Percentiles rank a stretch among this genome's conserved stretches.
phyloP scores from a whole-genome alignment of 92 coral and sea anemone species.

The Diadumene lineata region DNA sequence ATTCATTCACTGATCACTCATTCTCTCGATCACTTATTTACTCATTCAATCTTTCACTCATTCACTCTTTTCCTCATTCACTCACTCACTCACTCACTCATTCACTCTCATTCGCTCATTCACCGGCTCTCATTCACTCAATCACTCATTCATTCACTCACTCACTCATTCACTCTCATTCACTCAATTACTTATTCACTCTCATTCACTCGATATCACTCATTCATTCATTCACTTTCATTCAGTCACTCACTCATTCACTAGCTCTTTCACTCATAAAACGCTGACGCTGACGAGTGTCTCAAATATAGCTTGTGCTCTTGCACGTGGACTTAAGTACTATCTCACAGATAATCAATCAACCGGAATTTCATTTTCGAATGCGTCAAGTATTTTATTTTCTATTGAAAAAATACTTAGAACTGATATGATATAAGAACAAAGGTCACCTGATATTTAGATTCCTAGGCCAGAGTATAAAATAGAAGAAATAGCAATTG shows the following conservation, averaged over 20 bases:
- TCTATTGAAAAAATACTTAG: neutral
- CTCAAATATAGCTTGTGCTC: no score
- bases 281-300: no score
- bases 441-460: no score
- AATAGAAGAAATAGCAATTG: no score
- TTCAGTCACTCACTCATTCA: neutral
- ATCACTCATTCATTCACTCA: neutral
- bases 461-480: no score
- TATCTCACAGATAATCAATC: no score
- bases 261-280: no score
- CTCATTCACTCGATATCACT: neutral
- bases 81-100: neutral
- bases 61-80: neutral
- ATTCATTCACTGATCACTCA: no score
- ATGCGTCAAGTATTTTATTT: neutral
- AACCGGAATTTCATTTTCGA: conserved; percentile 6
- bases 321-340: neutral
- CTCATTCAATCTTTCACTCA: neutral
- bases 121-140: neutral
- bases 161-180: neutral
- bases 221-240: neutral
- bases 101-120: neutral
- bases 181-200: neutral
- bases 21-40: neutral
- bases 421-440: no score